These are phyloP conservation scores for Sebastes variabilis DNA, from an alignment of 2,797 vertebrate species.

Conservation along the genomic window DNA sequence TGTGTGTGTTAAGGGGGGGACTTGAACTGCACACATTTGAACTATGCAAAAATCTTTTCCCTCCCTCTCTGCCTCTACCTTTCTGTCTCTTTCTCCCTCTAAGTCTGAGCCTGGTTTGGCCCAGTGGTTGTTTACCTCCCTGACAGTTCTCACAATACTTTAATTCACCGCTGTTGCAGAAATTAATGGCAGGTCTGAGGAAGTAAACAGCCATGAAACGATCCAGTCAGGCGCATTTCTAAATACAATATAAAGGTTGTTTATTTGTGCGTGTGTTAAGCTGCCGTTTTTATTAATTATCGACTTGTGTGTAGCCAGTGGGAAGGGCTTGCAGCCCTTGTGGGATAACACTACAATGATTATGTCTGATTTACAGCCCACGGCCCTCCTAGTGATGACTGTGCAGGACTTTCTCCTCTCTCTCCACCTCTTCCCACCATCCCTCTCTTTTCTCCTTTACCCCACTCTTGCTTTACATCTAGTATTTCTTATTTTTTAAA, in stretches of 20 bases:
- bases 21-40: conserved; percentile 4
- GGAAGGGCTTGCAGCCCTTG: conserved; percentile 29
- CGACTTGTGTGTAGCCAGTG: conserved; percentile 46
- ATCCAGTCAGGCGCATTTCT: conserved; percentile 12
- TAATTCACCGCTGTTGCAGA: conserved; percentile 19
- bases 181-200: conserved; percentile 33
- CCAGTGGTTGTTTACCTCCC: conserved; percentile 32
- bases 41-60: neutral
- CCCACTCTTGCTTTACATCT: neutral
- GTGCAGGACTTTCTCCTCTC: neutral
- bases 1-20: neutral
- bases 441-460: neutral
- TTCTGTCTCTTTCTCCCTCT: neutral
- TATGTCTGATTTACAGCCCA: conserved; percentile 56
- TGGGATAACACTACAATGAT: conserved; percentile 44
- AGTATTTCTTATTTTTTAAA: neutral
- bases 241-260: conserved; percentile 21
- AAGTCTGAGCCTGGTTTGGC: neutral
- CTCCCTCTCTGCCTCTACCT: neutral
- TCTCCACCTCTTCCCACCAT: neutral
- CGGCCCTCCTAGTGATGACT: conserved; percentile 33
- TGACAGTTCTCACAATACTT: conserved; percentile 6
- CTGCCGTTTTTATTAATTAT: conserved; percentile 58
- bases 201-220: conserved; percentile 51
- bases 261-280: conserved; percentile 20